Conservation (phyloP, 92 coral and sea anemone genomes). For the Epizoanthus illoricatus region DNA sequence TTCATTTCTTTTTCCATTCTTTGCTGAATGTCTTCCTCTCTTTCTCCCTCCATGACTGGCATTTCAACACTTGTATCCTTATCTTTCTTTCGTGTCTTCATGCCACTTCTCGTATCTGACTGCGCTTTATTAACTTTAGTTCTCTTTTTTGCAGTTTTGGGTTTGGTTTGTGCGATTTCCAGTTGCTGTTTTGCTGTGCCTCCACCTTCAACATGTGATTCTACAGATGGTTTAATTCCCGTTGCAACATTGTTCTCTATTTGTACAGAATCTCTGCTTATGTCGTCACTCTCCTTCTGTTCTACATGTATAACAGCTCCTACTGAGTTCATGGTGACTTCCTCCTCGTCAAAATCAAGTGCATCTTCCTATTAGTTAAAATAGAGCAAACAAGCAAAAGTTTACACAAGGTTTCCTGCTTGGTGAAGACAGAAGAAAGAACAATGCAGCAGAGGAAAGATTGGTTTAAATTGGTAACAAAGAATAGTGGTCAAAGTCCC, state of each 20-base stretch:
- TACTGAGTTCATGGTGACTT: background rate
- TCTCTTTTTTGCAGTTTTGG: background rate
- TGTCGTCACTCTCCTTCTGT: background rate
- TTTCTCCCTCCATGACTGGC: background rate
- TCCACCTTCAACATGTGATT: background rate
- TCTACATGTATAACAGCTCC: background rate
- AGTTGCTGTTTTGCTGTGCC: background rate
- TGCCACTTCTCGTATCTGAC: background rate
- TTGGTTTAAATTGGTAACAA: too few relatives aligned
- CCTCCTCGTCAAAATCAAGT: constrained; percentile 5
- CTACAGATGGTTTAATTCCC: background rate
- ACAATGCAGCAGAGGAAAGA: too few relatives aligned
- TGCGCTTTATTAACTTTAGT: background rate
- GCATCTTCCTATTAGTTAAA: background rate
- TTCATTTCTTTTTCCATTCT: background rate
- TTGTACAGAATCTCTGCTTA: background rate
- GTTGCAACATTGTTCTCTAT: background rate
- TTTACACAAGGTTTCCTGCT: too few relatives aligned
- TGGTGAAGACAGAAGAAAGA: too few relatives aligned
- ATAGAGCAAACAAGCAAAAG: background rate
- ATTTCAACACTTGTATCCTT: too few relatives aligned
- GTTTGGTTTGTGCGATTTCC: background rate
- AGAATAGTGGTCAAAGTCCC: too few relatives aligned
- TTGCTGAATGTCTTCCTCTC: constrained; percentile 5
- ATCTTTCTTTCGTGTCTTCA: background rate